Base-by-base conservation (phyloP, 2,113 vertebrate species). In the Catharus bicknelli region DNA sequence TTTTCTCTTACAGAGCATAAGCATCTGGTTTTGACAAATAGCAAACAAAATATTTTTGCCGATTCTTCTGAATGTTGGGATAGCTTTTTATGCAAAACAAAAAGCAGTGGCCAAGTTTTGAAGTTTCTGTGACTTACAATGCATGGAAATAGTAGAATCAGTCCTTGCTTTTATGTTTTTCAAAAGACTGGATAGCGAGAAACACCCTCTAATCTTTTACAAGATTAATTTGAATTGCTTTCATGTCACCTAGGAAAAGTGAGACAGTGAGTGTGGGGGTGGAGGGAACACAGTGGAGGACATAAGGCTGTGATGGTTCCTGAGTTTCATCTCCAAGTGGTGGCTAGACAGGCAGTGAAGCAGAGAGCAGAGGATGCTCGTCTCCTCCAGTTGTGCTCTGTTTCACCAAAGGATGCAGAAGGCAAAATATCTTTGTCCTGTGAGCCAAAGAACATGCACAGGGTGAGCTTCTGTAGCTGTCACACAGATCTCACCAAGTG, bases 311-410 rank as follows among this genome's bases (percentile, higher is more conserved):
- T 59, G 48, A 5, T 55, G 11, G 8, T 86, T 85, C 47, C 64
- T 38, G 25, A n/a, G 21, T 86, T 83, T 74, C 38, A 21, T 58
- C 64, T 68, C 15, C 61, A 59, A n/a, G 16, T 8, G 19, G 25
- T 27, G 54, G 36, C 42, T 34, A 50, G 36, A 63, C 61, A 26
- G 4, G 2, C 1, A 5, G 26, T 34, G 29, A 75, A 83, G 58
- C 67, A 83, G 25, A 23, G 32, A 32, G 53, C 0, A 0, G 17
- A 81, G 30, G 48, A 20, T 50, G 45, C 32, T 78, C 0, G 0
- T 57, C 57, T 70, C 0, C 0, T 61, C 10, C 1, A 0, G 19
- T 85, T 4, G 2, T 2, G 4, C 36, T 77, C 22, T 64, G 27
- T 68, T 96, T 88, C 3, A 4, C 38, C 70, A 76, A 73, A 74